Conservation (phyloP, 92 coral and sea anemone genomes). For the Zoanthus sansibaricus region DNA sequence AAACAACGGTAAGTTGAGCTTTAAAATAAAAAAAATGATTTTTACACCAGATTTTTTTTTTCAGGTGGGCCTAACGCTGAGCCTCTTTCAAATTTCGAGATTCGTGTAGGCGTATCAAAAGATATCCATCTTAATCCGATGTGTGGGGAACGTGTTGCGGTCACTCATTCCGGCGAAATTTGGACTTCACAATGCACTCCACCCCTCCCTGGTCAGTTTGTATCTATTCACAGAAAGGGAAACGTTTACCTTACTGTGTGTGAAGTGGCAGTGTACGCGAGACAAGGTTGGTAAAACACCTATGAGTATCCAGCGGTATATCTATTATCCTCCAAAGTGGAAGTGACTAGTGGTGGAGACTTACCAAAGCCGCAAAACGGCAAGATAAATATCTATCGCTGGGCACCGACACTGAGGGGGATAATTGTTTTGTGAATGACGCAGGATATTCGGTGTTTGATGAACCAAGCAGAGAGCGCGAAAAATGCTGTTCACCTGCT, state of each 20-base stretch:
- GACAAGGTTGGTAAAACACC: conserved; percentile 55
- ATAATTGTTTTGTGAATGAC: no score
- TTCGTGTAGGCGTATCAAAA: conserved; percentile 75
- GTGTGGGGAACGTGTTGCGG: conserved; percentile 83
- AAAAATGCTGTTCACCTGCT: no score
- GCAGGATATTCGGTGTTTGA: no score
- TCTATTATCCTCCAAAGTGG: no score
- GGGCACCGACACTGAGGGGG: no score
- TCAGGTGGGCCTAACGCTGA: conserved; percentile 60
- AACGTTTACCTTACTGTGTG: conserved; percentile 68
- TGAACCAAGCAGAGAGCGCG: no score
- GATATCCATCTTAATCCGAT: conserved; percentile 73
- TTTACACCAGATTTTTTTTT: not conserved
- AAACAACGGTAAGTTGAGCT: no score
- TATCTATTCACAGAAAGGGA: conserved; percentile 75
- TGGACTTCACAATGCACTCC: conserved; percentile 87
- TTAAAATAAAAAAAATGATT: not conserved
- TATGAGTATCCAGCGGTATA: no score
- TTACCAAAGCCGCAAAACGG: no score
- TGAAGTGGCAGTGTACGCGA: conserved; percentile 84
- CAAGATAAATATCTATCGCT: no score
- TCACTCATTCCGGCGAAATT: conserved; percentile 67
- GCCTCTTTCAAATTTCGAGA: conserved; percentile 67
- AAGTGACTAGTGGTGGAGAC: no score
- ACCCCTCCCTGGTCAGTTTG: conserved; percentile 75